Evolutionary conservation across 2,113 vertebrate species (phyloP), one percentile per base, ranked within the genome.

Genomic region (Pollachius pollachius): DNA sequence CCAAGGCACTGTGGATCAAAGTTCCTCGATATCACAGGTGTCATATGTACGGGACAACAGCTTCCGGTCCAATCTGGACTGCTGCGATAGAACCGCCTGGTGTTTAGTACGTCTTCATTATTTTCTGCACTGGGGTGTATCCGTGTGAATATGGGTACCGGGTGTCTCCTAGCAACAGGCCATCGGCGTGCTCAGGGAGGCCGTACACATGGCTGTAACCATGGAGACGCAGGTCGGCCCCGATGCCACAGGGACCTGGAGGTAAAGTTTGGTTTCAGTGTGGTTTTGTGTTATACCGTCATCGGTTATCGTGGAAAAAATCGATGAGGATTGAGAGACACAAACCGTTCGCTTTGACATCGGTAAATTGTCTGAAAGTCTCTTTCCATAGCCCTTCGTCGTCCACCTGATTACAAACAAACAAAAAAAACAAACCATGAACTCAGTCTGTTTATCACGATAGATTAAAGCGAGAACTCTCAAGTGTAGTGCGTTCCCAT

Each of bases 181-280:
- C 77, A 84, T 97, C 95, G 18, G 96, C 77, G 68, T 94, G 97
- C 75, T 98, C 94, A 16, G 97, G 97, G 58, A 98, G 90, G 17
- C 97, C 97, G 60, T 94, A 99, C 30, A 94, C 81, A 62, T 99
- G 92, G 3, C 92, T 91, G 90, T 94, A 96, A 6, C 94, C 95
- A 64, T 95, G 93, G 18, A 99, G 90, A 65, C 93, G 89, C 77
- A 99, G 86, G 89, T 99, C 97, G 68, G 94, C 67, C 2, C 97
- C 97, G 52, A 99, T 63, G 75, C 96, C 96, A 65, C 88, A 89
- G 79, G 95, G 95, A 77, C 96, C 97, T 99, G 73, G 9, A 76
- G 54, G 62, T 68, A 15, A 82, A 27, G 2, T 34, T 18, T 18
- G 25, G 56, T n/a, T 12, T 67, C 6, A 66, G 15, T 9, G 7